Evolutionary conservation across 2,888 invertebrate genomes (phyloP).

Genomic region (Macropis europaea): DNA sequence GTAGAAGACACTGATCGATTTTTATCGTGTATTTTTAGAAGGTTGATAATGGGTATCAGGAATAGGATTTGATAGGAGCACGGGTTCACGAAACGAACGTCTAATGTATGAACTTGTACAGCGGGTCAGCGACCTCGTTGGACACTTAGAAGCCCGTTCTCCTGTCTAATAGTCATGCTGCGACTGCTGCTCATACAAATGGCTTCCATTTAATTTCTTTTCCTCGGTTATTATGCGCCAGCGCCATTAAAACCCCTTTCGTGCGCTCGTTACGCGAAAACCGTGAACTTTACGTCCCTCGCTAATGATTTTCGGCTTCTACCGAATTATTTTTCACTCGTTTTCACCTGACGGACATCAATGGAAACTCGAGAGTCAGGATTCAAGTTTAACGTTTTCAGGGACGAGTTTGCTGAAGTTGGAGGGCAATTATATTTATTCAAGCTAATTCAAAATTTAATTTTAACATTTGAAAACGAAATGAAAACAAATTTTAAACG

Average conservation of each 20-base stretch:
- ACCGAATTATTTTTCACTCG: no score
- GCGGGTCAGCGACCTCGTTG: constrained; percentile 53
- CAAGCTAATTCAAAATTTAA: no score
- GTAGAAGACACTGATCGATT: constrained; percentile 1
- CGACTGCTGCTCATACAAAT: constrained; percentile 46
- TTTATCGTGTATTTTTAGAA: constrained; percentile 3
- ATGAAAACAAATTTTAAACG: neutral
- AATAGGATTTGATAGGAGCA: constrained; percentile 6
- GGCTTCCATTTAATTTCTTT: constrained; percentile 29
- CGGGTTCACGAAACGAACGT: constrained; percentile 33
- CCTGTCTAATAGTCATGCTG: constrained; percentile 49
- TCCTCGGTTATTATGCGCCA: constrained; percentile 5
- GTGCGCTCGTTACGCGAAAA: neutral
- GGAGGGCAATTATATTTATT: no score
- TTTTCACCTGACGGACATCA: no score
- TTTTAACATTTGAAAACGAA: neutral
- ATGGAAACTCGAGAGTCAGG: no score
- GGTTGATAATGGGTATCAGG: constrained; percentile 20
- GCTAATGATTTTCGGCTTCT: no score
- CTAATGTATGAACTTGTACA: constrained; percentile 48
- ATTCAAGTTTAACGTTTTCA: no score
- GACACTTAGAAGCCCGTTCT: constrained; percentile 34
- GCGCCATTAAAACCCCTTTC: neutral
- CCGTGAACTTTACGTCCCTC: no score
- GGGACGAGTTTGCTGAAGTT: no score